Evolutionary conservation across 2,888 invertebrate species (phyloP).

Genomic region (Agrilus cyanescens): DNA sequence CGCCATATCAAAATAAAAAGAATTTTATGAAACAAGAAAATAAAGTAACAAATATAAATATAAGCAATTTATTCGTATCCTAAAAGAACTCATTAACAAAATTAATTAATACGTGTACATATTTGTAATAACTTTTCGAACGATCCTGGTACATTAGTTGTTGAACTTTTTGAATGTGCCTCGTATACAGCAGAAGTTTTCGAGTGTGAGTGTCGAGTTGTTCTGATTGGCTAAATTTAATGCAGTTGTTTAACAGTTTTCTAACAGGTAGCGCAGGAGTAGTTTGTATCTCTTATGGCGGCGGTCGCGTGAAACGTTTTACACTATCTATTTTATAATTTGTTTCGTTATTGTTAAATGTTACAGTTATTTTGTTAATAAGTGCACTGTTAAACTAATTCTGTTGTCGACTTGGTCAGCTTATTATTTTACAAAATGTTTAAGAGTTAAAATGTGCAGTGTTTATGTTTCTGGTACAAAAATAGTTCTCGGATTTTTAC

Average conservation of each 20-base stretch:
- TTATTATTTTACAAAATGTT: slow-evolving; percentile 18
- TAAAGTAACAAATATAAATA: too few species aligned
- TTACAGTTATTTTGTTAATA: slow-evolving; percentile 18
- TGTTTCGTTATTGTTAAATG: slow-evolving; percentile 19
- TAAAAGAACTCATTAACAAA: too few species aligned
- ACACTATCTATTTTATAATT: slow-evolving; percentile 19
- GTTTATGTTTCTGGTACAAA: slow-evolving; percentile 22
- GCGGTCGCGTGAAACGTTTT: slow-evolving; percentile 16
- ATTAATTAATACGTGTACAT: too few species aligned
- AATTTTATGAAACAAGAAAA: too few species aligned
- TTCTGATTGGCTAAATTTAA: slow-evolving; percentile 11
- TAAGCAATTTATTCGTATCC: too few species aligned
- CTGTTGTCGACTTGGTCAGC: slow-evolving; percentile 11
- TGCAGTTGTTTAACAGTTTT: slow-evolving; percentile 12
- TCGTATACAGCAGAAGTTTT: too few species aligned
- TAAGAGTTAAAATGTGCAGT: slow-evolving; percentile 22
- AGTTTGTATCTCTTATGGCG: slow-evolving; percentile 18
- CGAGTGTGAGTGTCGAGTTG: too few species aligned
- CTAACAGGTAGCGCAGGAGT: slow-evolving; percentile 17
- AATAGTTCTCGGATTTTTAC: slow-evolving; percentile 22
- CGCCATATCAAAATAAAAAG: too few species aligned
- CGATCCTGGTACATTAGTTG: too few species aligned
- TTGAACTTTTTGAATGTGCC: too few species aligned
- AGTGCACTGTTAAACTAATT: slow-evolving; percentile 14
- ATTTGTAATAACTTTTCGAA: too few species aligned